Percentiles rank a stretch among this genome's conserved stretches.
phyloP scores from a whole-genome alignment of 1,140 invertebrate genomes.

The Microvelia longipes region DNA sequence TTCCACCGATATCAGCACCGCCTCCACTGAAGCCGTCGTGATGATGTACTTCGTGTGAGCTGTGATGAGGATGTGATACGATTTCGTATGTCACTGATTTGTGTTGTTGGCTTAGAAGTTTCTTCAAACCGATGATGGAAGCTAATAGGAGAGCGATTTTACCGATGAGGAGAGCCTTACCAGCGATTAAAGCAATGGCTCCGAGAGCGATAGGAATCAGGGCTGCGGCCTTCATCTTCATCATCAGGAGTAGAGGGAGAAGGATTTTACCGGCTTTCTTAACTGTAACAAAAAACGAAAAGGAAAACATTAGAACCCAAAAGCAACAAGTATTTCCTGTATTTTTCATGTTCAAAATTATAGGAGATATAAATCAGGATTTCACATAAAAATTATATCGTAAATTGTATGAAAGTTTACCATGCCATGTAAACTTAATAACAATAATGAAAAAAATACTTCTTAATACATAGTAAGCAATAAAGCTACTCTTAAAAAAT shows the following conservation, averaged over 20 bases:
- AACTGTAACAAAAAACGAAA: conserved; percentile 21
- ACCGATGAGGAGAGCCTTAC: conserved; percentile 65
- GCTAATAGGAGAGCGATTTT: conserved; percentile 68
- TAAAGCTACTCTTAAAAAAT: no score
- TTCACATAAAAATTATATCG: no score
- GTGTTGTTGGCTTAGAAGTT: conserved; percentile 47
- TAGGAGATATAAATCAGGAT: no score
- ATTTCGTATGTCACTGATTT: conserved; percentile 75
- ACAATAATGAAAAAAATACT: no score
- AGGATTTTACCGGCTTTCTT: conserved; percentile 61
- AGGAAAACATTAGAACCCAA: background rate
- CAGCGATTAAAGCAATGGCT: conserved; percentile 63
- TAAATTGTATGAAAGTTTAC: no score
- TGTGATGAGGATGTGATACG: conserved; percentile 62
- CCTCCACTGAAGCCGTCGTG: conserved; percentile 34
- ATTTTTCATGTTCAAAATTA: no score
- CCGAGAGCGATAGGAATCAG: conserved; percentile 57
- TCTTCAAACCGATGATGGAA: conserved; percentile 65
- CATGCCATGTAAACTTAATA: no score
- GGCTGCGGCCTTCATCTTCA: conserved; percentile 61
- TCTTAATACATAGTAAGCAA: no score
- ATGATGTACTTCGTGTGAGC: conserved; percentile 40
- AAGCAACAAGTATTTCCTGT: no score
- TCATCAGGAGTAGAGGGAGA: conserved; percentile 53
- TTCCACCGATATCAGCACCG: conserved; percentile 16